Percentiles rank a stretch among this genome's conserved stretches.
phyloP scores from a whole-genome alignment of 1,140 invertebrate species.

The Leptinotarsa texana region DNA sequence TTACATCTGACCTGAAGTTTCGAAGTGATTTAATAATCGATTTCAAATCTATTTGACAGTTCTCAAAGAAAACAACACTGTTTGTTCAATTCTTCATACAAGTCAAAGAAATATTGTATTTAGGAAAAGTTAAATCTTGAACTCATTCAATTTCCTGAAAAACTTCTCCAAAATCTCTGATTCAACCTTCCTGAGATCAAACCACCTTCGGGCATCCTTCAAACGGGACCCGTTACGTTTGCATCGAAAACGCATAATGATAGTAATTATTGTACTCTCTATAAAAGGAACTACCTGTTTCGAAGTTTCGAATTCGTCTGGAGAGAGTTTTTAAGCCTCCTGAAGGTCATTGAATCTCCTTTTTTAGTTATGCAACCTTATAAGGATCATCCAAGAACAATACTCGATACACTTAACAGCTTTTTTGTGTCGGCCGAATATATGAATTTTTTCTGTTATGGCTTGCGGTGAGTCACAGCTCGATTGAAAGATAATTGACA shows the following conservation, averaged over 20 bases:
- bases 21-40: too few relatives aligned
- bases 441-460: neutral
- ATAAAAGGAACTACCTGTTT: slow-evolving; percentile 3
- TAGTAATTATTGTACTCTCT: neutral
- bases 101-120: too few relatives aligned
- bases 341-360: neutral
- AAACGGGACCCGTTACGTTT: neutral
- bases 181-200: too few relatives aligned
- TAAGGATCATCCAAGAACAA: slow-evolving; percentile 2
- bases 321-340: neutral
- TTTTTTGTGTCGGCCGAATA: neutral
- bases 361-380: slow-evolving; percentile 3
- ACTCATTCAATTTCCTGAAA: too few relatives aligned
- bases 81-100: too few relatives aligned
- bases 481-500: neutral
- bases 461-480: neutral
- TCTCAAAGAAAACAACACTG: too few relatives aligned
- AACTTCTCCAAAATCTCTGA: too few relatives aligned
- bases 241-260: neutral
- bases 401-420: neutral
- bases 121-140: too few relatives aligned
- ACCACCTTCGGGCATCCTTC: too few relatives aligned
- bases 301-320: neutral
- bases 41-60: too few relatives aligned
- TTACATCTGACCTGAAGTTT: too few relatives aligned